These are phyloP conservation scores for Lathronympha strigana DNA, from an alignment of 2,888 invertebrate genomes.

Conservation along the genomic window DNA sequence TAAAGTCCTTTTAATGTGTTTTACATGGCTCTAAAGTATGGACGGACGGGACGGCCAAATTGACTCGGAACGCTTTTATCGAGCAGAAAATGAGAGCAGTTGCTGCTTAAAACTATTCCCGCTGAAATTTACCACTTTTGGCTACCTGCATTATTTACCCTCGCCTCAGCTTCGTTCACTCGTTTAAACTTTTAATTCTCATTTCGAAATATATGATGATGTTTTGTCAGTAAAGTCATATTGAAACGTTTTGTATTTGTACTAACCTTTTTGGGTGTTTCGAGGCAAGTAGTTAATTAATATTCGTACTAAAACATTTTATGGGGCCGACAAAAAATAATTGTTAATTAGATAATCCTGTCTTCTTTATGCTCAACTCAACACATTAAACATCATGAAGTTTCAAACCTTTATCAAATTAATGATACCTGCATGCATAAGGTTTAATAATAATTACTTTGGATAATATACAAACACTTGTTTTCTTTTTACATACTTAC, in stretches of 20 bases:
- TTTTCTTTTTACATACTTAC: too few relatives aligned
- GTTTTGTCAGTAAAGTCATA: conserved; percentile 18
- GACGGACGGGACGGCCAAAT: conserved; percentile 22
- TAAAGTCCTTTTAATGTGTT: conserved; percentile 39
- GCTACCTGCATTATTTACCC: conserved; percentile 38
- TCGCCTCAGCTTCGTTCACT: conserved; percentile 34
- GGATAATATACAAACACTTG: too few relatives aligned
- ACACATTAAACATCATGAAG: too few relatives aligned
- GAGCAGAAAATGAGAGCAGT: conserved; percentile 50
- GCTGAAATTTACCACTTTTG: conserved; percentile 42
- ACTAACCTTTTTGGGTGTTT: not conserved
- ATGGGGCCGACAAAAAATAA: too few relatives aligned
- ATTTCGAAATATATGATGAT: conserved; percentile 31
- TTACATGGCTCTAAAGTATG: conserved; percentile 33
- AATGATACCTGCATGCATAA: too few relatives aligned
- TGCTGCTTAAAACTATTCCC: conserved; percentile 47
- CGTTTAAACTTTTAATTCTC: conserved; percentile 40
- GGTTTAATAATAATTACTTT: too few relatives aligned
- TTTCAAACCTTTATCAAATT: too few relatives aligned
- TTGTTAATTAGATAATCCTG: too few relatives aligned
- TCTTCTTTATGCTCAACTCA: too few relatives aligned
- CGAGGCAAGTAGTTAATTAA: not conserved
- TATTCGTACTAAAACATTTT: not conserved
- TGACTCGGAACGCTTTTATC: conserved; percentile 47
- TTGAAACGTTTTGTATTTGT: not conserved